Evolutionary conservation across 2,797 vertebrate species (phyloP), one percentile per base, ranked within the genome.

Genomic region (Steatocranus sp.): DNA sequence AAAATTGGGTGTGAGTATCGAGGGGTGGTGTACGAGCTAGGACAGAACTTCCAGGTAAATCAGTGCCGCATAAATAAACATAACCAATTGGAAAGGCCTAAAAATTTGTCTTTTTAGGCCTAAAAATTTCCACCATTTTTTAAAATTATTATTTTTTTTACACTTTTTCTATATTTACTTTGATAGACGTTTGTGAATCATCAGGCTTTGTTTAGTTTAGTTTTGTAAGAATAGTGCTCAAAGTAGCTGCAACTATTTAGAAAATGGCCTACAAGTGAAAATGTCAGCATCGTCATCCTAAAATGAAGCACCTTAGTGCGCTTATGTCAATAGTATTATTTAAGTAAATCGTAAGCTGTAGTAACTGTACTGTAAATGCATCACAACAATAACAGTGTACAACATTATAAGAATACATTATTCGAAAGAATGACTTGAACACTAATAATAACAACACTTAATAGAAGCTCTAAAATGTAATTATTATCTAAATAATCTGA

Each of bases 1-100:
- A 96, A 93, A 88, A 96, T 97, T 81, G 97, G 97, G 46, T 97
- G 97, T 30, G 97, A 97, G 83, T 94, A 97, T 93, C 92, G 96
- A 1, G 97, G 96, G n/a, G 95, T 96, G 25, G 96, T 97, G 36
- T 97, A 97, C 75, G 96, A 97, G 6, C 92, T 97, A 80, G 97
- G 95, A 0, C 93, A 96, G 73, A 92, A 91, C 53, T 97, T 97
- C 86, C 96, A 97, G 97, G 97, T 97, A 87, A 88, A 58, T 9
- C 20, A 15, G 3, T 36, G 43, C 20, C 17, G 41, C 78, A 18
- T 11, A 36, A 15, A 75, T 17, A 6, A 50, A 75, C n/a, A n/a
- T 10, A 27, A 10, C n/a, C 38, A 17, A 11, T 18, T 48, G 15
- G 11, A 73, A 70, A 18, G 6, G 8, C 15, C 58, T 63, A 38